Base-by-base conservation (phyloP, 2,113 vertebrate species). In the Crotalus horridus region DNA sequence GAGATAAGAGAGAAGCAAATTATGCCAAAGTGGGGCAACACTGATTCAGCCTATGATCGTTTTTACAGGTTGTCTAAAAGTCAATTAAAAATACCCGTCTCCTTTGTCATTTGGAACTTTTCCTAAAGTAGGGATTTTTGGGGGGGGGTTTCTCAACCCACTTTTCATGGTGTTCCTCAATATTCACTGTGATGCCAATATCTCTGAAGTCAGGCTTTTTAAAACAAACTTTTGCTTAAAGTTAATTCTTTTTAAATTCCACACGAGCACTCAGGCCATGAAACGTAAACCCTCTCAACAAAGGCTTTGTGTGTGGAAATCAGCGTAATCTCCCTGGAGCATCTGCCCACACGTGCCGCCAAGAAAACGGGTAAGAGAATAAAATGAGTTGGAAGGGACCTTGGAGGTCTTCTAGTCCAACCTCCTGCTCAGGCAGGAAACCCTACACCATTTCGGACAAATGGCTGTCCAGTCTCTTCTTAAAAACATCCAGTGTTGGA, bases 311-410 rank as follows among this genome's bases (percentile, higher is more conserved):
- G 69, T 20, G 0, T 81, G 15, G 69, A 33, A 81, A 20, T 20
- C 15, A 39, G 6, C 0, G 0, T 1, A 20, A 39, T 39, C 6
- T 20, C 20, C 69, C n/a, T 7, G 3, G 1, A 74, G 29, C 5
- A 13, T 69, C 64, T 33, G 29, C 64, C 29, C 15, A 20, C 2
- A 8, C 7, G 15, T 10, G 61, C 10, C 29, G 61, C 1, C 3
- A 4, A 64, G 61, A 12, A 29, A 64, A 11, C 24, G 4, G 61
- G 12, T 64, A 2, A 12, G 1, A 1, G 4, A 64, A 64, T 64
- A 64, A 64, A 0, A 12, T 2, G 26, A 64, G 59, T 64, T 29
- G 26, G 59, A 64, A 64, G 61, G 26, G 11, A 64, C 4, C 26
- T 5, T 29, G 26, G 11, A 29, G 61, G 11, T 64, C 26, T 29